Percentiles rank a stretch among this genome's conserved stretches.
Conservation (phyloP, 2,113 vertebrate genomes). For the Psettodes erumei region DNA sequence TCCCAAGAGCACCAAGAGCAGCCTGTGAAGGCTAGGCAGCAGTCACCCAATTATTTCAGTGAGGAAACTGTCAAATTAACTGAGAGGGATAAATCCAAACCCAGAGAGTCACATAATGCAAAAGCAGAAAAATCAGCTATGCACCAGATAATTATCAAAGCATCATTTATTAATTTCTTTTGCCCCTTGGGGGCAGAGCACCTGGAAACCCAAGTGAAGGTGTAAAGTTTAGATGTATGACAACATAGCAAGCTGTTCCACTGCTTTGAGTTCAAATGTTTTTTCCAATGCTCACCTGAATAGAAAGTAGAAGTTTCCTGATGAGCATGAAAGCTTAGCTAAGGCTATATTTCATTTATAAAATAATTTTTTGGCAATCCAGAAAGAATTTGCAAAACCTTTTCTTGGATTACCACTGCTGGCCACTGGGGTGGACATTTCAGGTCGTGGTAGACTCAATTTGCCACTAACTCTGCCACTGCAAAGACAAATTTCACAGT, state of each 20-base stretch:
- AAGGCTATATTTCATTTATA: background rate
- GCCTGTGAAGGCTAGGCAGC: background rate
- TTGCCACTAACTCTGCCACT: background rate
- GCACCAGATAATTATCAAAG: background rate
- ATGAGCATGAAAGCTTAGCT: slow-evolving; percentile 2
- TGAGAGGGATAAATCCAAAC: background rate
- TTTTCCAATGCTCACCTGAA: background rate
- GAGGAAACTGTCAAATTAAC: background rate
- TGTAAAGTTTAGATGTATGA: slow-evolving; percentile 4
- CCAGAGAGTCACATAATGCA: background rate
- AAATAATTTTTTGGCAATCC: background rate
- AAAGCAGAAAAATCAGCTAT: background rate
- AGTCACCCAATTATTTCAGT: background rate
- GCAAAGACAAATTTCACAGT: slow-evolving; percentile 38
- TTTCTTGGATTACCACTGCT: slow-evolving; percentile 4
- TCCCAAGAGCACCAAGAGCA: background rate
- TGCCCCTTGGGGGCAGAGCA: background rate
- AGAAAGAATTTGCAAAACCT: background rate
- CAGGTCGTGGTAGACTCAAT: slow-evolving; percentile 1
- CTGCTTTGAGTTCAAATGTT: slow-evolving; percentile 3
- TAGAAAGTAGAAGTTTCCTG: background rate
- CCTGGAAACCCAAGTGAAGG: background rate
- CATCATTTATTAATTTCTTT: background rate
- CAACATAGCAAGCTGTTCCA: background rate
- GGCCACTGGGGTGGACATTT: slow-evolving; percentile 6